These are phyloP conservation scores for Pararge aegeria DNA, from an alignment of 1,140 invertebrate genomes.

Conservation along the genomic window DNA sequence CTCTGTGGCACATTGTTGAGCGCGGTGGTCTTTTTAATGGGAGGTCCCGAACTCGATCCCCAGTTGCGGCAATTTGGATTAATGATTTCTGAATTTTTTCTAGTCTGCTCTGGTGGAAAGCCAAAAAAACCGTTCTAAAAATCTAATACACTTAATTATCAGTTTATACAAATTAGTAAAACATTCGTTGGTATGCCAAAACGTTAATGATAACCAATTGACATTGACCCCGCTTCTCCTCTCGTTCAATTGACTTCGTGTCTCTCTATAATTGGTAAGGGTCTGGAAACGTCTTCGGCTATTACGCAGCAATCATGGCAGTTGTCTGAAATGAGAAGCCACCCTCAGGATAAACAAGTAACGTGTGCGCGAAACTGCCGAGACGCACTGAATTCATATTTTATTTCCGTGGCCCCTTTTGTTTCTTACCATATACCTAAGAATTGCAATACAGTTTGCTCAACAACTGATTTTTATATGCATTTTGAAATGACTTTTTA, in stretches of 20 bases:
- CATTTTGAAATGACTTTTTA: too few species aligned
- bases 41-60: too few species aligned
- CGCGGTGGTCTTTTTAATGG: too few species aligned
- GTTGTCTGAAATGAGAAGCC: conserved; percentile 77
- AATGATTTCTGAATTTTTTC: too few species aligned
- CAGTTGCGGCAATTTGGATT: too few species aligned
- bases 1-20: too few species aligned
- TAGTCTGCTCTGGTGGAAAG: too few species aligned
- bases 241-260: conserved; percentile 3
- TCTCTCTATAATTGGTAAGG: conserved; percentile 22
- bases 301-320: conserved; percentile 74
- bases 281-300: conserved; percentile 29
- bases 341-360: conserved; percentile 79
- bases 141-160: conserved; percentile 3
- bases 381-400: conserved; percentile 73
- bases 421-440: conserved; percentile 27
- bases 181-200: conserved; percentile 32
- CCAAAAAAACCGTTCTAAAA: too few species aligned
- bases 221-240: conserved; percentile 29
- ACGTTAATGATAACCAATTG: conserved; percentile 44
- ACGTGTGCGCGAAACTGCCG: conserved; percentile 75
- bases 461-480: neutral
- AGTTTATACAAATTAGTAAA: conserved; percentile 10
- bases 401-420: conserved; percentile 57
- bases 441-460: neutral